These are phyloP conservation scores for Siphamia tubifer DNA, from an alignment of 2,113 vertebrate genomes.

Conservation along the genomic window DNA sequence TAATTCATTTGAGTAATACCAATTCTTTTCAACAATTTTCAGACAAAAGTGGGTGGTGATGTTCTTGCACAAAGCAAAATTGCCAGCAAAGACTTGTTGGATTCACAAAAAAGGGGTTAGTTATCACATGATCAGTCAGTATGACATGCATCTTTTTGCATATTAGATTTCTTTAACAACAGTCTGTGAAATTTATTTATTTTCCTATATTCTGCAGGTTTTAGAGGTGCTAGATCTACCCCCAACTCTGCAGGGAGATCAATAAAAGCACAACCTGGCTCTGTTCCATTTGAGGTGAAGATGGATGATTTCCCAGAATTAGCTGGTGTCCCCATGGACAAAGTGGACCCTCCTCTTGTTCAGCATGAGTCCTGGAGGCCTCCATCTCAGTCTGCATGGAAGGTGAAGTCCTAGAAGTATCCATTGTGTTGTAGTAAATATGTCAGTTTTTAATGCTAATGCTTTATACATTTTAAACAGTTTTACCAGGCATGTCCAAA, in stretches of 20 bases:
- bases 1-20: not conserved
- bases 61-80: slow-evolving; percentile 22
- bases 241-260: slow-evolving; percentile 24
- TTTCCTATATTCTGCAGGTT: slow-evolving; percentile 25
- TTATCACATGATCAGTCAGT: not conserved
- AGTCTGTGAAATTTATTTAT: not conserved
- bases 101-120: slow-evolving; percentile 59
- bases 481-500: no score
- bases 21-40: not conserved
- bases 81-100: slow-evolving; percentile 31
- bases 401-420: slow-evolving; percentile 8
- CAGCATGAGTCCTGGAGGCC: slow-evolving; percentile 45
- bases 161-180: not conserved
- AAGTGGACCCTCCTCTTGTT: not conserved
- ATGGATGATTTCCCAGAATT: slow-evolving; percentile 78
- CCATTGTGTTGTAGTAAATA: not conserved
- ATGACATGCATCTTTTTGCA: not conserved
- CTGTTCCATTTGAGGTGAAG: slow-evolving; percentile 71
- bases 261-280: not conserved
- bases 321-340: slow-evolving; percentile 8
- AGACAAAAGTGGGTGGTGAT: slow-evolving; percentile 49
- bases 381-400: slow-evolving; percentile 14
- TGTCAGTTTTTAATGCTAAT: not conserved
- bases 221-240: slow-evolving; percentile 37
- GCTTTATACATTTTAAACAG: no score